A percentile compares a stretch with the other conserved stretches of the same genome.
Evolutionary conservation across 2,797 vertebrate species (phyloP).

Genomic region (Allobates femoralis): DNA sequence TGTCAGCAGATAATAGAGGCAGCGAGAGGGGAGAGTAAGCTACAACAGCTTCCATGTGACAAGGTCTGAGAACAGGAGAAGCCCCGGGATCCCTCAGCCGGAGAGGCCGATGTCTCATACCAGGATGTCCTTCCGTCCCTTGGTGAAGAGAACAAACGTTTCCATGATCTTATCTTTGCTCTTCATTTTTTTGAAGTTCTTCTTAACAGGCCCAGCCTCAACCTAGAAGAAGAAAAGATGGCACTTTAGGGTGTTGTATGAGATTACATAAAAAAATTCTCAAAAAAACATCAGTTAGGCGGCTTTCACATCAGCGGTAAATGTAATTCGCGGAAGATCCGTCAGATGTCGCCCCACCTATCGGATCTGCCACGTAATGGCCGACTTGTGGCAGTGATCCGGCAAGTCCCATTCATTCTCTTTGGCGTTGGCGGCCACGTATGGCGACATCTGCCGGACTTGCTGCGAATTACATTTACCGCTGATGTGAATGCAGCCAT

Average conservation of each 20-base stretch:
- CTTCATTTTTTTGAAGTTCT: conserved; percentile 83
- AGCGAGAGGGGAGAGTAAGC: background rate
- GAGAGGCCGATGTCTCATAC: conserved; percentile 71
- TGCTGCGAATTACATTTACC: no score
- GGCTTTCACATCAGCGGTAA: no score
- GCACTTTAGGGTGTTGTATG: background rate
- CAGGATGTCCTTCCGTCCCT: conserved; percentile 75
- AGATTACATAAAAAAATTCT: background rate
- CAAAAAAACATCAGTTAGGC: background rate
- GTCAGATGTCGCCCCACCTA: no score
- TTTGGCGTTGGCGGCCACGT: no score
- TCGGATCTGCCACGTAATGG: no score
- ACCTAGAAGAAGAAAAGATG: conserved; percentile 65
- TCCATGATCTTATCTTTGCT: conserved; percentile 79
- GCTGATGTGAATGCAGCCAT: no score
- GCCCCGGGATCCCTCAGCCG: background rate
- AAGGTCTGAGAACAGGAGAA: background rate
- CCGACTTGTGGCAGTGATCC: no score
- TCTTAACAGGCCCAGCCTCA: conserved; percentile 69
- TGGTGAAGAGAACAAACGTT: conserved; percentile 81
- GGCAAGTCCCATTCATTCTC: no score
- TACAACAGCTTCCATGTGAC: background rate
- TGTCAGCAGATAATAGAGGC: background rate
- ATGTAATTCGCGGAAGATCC: no score
- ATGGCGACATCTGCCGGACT: no score